Percentiles rank a stretch among this genome's conserved stretches.
Evolutionary conservation across 2,797 vertebrate species (phyloP).

Genomic region (Poecilia velifera): DNA sequence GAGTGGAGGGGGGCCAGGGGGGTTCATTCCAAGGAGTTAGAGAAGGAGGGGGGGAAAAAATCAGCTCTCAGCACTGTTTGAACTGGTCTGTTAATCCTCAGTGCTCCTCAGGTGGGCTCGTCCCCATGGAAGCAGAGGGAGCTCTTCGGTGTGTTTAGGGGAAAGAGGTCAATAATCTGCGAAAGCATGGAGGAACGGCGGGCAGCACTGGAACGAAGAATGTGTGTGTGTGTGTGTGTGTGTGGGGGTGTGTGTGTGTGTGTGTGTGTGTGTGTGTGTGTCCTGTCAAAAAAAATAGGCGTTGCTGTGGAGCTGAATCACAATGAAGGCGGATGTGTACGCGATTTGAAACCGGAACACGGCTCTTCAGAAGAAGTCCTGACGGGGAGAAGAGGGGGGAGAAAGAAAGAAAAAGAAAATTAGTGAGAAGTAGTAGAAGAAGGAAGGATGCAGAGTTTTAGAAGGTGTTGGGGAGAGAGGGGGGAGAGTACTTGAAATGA

Average conservation of each 20-base stretch:
- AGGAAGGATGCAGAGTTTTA: neutral
- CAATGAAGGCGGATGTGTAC: slow-evolving; percentile 71
- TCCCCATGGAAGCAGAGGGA: slow-evolving; percentile 68
- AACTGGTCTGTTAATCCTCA: slow-evolving; percentile 74
- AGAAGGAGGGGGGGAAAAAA: slow-evolving; percentile 13
- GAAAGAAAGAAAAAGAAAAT: neutral
- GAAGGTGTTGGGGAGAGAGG: neutral
- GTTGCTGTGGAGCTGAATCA: slow-evolving; percentile 56
- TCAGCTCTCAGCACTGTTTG: slow-evolving; percentile 69
- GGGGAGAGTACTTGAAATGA: neutral
- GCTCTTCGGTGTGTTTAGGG: slow-evolving; percentile 31
- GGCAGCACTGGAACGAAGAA: slow-evolving; percentile 35
- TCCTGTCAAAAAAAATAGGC: slow-evolving; percentile 40
- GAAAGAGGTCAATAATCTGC: slow-evolving; percentile 50
- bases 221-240: slow-evolving; percentile 28
- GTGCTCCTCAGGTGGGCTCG: slow-evolving; percentile 77
- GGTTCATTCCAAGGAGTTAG: slow-evolving; percentile 32
- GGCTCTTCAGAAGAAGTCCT: slow-evolving; percentile 22
- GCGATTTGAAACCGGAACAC: slow-evolving; percentile 74
- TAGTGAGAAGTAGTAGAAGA: neutral
- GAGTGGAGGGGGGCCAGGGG: neutral
- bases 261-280: too few relatives aligned
- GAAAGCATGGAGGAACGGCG: slow-evolving; percentile 28
- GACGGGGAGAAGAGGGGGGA: slow-evolving; percentile 3
- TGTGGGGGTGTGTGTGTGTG: too few relatives aligned